phyloP scores from a whole-genome alignment of 2,113 vertebrate species.

The Astur gentilis region DNA sequence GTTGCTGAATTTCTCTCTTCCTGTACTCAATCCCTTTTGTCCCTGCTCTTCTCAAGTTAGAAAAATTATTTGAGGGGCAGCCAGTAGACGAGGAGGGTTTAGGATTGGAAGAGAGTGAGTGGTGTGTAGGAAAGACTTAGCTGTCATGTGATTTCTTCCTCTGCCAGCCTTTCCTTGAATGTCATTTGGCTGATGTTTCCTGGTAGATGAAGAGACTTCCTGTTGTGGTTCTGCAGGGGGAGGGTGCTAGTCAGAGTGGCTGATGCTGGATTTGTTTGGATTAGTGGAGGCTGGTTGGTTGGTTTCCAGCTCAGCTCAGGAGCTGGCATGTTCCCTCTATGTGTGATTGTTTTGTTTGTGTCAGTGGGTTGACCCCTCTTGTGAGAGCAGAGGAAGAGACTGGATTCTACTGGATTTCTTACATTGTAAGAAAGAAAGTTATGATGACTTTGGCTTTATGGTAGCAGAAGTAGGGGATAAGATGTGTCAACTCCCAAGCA shows the following conservation, averaged over 20 bases:
- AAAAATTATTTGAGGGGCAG: neutral
- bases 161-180: slow-evolving; percentile 17
- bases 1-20: neutral
- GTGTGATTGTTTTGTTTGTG: slow-evolving; percentile 30
- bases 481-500: neutral
- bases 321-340: slow-evolving; percentile 12
- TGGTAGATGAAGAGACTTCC: slow-evolving; percentile 62
- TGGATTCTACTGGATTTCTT: neutral
- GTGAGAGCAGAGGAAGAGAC: neutral
- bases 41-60: neutral
- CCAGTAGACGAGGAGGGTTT: neutral
- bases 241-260: neutral
- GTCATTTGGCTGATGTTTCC: slow-evolving; percentile 40
- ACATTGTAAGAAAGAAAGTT: neutral
- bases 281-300: slow-evolving; percentile 52
- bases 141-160: slow-evolving; percentile 39
- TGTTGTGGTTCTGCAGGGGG: slow-evolving; percentile 44
- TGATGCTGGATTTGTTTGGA: slow-evolving; percentile 60
- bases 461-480: neutral
- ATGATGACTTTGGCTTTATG: neutral
- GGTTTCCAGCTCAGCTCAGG: slow-evolving; percentile 39
- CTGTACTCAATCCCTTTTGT: neutral
- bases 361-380: neutral
- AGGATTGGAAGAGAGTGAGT: neutral
- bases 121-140: neutral